Conservation (phyloP, 2,113 vertebrate species). For the Prinia subflava region DNA sequence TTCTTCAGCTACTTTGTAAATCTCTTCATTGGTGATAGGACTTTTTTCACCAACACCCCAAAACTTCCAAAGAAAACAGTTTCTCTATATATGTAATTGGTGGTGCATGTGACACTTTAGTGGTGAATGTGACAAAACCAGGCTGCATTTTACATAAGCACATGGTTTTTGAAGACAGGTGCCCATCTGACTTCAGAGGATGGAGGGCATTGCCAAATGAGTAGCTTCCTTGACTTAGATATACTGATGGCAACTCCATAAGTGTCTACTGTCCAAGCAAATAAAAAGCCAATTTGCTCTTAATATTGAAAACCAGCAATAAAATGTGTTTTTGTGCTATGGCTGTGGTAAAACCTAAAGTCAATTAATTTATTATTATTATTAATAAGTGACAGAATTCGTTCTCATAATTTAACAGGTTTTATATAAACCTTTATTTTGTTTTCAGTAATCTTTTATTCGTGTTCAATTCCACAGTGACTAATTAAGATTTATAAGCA, state of each 20-base stretch:
- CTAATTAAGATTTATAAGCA: conserved; percentile 11
- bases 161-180: background rate
- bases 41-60: background rate
- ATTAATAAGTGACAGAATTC: background rate
- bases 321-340: background rate
- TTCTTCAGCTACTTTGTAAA: background rate
- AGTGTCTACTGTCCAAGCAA: background rate
- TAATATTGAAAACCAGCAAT: background rate
- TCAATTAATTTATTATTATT: background rate
- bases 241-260: background rate
- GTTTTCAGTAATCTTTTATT: background rate
- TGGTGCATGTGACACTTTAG: background rate
- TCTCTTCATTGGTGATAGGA: background rate
- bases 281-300: background rate
- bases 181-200: background rate
- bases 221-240: background rate
- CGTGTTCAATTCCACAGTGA: background rate
- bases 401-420: background rate
- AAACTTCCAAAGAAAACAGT: background rate
- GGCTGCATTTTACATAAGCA: background rate
- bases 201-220: background rate
- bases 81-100: background rate
- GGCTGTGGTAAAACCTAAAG: background rate
- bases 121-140: background rate
- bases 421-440: background rate